Conservation (phyloP, 2,888 invertebrate species). For the Latrodectus elegans region DNA sequence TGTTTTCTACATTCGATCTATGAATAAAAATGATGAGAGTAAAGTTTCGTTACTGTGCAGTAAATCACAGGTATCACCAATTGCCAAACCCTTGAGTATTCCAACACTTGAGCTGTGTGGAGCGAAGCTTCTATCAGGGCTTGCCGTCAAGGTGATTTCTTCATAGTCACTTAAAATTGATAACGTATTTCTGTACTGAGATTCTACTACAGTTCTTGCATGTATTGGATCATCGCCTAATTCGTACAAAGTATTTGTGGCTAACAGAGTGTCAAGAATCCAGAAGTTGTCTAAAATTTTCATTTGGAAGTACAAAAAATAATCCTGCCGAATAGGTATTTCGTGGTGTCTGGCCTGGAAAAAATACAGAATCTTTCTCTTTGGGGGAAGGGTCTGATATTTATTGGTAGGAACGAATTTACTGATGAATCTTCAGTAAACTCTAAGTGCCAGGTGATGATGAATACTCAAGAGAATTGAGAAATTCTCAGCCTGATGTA, state of each 20-base stretch:
- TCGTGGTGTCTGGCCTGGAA: not conserved
- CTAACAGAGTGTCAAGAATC: constrained; percentile 1
- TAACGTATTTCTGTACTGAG: too few species aligned
- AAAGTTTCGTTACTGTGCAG: not conserved
- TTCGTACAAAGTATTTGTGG: too few species aligned
- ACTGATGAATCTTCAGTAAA: not conserved
- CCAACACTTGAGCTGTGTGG: not conserved
- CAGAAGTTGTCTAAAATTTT: not conserved
- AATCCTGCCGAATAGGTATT: not conserved
- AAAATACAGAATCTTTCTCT: too few species aligned
- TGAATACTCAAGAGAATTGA: constrained; percentile 6
- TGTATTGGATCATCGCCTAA: too few species aligned
- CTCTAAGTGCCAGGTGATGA: not conserved
- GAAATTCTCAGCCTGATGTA: not conserved
- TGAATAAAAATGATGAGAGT: not conserved
- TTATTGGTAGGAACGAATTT: too few species aligned
- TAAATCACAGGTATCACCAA: not conserved
- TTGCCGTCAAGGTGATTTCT: too few species aligned
- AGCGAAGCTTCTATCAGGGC: not conserved
- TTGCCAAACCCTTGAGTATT: not conserved
- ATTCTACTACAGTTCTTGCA: too few species aligned
- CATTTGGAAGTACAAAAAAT: not conserved
- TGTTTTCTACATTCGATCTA: not conserved
- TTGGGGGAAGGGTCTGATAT: not conserved
- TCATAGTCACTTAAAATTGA: too few species aligned